Evolutionary conservation across 2,113 vertebrate species (phyloP), one percentile per base, ranked within the genome.

Genomic region (Nycticebus coucang): DNA sequence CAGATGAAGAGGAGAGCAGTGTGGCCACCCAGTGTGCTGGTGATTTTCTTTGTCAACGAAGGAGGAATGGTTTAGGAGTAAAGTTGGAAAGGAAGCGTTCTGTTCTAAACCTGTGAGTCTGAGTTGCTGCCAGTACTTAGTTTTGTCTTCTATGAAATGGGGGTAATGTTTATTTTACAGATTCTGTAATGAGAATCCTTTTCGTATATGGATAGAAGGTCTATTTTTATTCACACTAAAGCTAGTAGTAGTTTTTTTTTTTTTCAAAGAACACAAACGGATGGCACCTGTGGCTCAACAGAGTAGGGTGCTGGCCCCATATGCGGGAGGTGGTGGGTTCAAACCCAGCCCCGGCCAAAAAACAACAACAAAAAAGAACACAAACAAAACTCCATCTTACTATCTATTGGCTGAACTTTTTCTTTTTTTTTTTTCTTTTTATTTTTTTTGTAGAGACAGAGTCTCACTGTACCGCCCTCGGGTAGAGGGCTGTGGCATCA

Each of bases 101-200:
- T 62, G 18, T 41, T 85, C 81, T 24, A 71, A n/a, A 82, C 5
- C 12, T 74, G 7, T 71, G 37, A 3, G 10, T 68, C 5, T 35
- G 68, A 93, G 24, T 75, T 74, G 92, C 74, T 78, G 55, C 60
- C 60, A 50, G 45, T 45, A 62, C 28, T 74, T 60, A 11, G 66
- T 77, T 92, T 97, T 95, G 37, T 85, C 66, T 66, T 71, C 85
- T 71, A 10, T 72, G 60, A 91, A 91, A 85, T 64, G 45, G 26
- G 28, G 50, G 64, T 62, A 5, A 87, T 69, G 21, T 79, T 96
- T 88, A 19, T 53, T 74, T 88, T 59, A 69, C 22, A 45, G 4
- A n/a, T 62, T 88, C 57, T 57, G n/a, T 72, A 68, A 45, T 55
- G n/a, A 86, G 82, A 93, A 72, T 91, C 33, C 71, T 96, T 41